A percentile compares a stretch with the other conserved stretches of the same genome.
Conservation (phyloP, 2,888 invertebrate genomes). For the Aethes cnicana region DNA sequence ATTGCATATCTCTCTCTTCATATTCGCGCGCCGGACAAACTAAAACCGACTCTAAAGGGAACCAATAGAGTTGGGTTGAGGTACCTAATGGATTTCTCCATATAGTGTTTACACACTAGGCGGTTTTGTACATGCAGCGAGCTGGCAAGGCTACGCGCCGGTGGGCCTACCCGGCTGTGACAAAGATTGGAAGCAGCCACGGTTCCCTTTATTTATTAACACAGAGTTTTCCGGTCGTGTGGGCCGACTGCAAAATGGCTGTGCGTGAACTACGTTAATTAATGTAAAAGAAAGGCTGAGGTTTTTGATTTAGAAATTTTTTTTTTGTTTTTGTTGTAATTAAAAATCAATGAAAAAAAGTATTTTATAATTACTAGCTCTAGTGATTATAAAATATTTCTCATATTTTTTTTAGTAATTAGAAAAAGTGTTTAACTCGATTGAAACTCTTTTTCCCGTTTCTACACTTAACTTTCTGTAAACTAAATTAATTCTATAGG, state of each 20-base stretch:
- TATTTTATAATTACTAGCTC: too few species aligned
- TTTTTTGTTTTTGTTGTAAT: too few species aligned
- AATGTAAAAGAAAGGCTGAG: too few species aligned
- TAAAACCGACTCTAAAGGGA: slow-evolving; percentile 35
- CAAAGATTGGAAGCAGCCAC: slow-evolving; percentile 71
- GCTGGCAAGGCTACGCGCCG: slow-evolving; percentile 72
- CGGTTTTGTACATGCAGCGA: slow-evolving; percentile 64
- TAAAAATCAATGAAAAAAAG: too few species aligned
- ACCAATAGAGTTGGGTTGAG: slow-evolving; percentile 29
- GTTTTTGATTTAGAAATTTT: too few species aligned
- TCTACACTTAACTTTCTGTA: too few species aligned
- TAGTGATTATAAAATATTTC: background rate
- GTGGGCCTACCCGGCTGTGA: slow-evolving; percentile 66
- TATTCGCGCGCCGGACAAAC: slow-evolving; percentile 31
- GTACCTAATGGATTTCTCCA: slow-evolving; percentile 6
- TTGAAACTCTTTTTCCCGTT: too few species aligned
- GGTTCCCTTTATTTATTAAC: slow-evolving; percentile 74
- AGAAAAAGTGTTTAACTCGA: too few species aligned
- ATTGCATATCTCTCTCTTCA: slow-evolving; percentile 36
- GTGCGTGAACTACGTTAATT: slow-evolving; percentile 18
- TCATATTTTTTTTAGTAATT: background rate
- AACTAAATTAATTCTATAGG: too few species aligned
- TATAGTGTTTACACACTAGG: slow-evolving; percentile 40
- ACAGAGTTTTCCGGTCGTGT: slow-evolving; percentile 62
- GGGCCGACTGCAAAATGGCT: slow-evolving; percentile 33